Percentiles rank a stretch among this genome's conserved stretches.
These are phyloP conservation scores for Nysson spinosus DNA, from an alignment of 2,888 invertebrate species.

Conservation along the genomic window DNA sequence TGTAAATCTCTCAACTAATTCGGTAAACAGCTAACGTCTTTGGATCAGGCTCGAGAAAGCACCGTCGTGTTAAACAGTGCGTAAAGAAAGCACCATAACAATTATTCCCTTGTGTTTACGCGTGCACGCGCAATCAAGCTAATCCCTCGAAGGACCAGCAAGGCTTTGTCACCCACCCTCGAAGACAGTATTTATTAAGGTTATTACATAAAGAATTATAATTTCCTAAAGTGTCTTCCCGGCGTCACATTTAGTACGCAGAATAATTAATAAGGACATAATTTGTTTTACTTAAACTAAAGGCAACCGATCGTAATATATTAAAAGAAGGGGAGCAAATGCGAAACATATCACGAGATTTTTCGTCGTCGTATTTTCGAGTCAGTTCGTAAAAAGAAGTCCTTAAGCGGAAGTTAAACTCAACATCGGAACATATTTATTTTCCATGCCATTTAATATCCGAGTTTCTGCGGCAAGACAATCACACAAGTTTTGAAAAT, in stretches of 20 bases:
- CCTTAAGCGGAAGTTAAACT: too few species aligned
- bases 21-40: slow-evolving; percentile 46
- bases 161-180: slow-evolving; percentile 20
- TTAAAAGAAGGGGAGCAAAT: too few species aligned
- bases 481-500: slow-evolving; percentile 57
- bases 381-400: too few species aligned
- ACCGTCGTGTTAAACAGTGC: slow-evolving; percentile 60
- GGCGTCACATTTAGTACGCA: too few species aligned
- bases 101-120: slow-evolving; percentile 55
- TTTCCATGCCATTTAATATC: slow-evolving; percentile 54
- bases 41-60: slow-evolving; percentile 43
- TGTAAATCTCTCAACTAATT: slow-evolving; percentile 44
- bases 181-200: slow-evolving; percentile 20
- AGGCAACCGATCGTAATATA: too few species aligned
- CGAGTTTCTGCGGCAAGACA: slow-evolving; percentile 52
- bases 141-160: slow-evolving; percentile 55
- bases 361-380: too few species aligned
- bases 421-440: slow-evolving; percentile 47
- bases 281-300: too few species aligned
- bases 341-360: too few species aligned
- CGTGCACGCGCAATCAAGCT: slow-evolving; percentile 54
- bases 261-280: too few species aligned
- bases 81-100: slow-evolving; percentile 57
- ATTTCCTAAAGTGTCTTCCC: neutral
- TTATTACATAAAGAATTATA: slow-evolving; percentile 16